Evolutionary conservation across 92 coral and sea anemone genomes (phyloP).

Genomic region (Palythoa grandiflora): DNA sequence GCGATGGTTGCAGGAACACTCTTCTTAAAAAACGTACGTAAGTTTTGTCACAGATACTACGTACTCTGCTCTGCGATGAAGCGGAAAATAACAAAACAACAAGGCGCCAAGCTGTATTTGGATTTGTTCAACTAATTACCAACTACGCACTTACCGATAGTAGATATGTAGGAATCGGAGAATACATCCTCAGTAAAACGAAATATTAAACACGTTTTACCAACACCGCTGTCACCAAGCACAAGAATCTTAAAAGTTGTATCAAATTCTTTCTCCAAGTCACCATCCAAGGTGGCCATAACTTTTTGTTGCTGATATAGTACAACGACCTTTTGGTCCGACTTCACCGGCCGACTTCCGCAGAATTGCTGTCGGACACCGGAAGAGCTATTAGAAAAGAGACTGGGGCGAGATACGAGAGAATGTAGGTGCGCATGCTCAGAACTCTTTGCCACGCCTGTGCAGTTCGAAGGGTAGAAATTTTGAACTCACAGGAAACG

Average conservation of each 20-base stretch:
- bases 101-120: background rate
- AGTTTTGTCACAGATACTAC: too few species aligned
- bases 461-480: conserved; percentile 67
- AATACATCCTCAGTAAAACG: conserved; percentile 94
- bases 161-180: conserved; percentile 96
- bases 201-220: conserved; percentile 95
- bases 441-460: conserved; percentile 90
- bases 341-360: too few species aligned
- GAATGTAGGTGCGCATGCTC: conserved; percentile 66
- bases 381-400: conserved; percentile 1
- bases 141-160: conserved; percentile 82
- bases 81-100: background rate
- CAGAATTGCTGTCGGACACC: background rate
- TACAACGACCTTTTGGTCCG: conserved; percentile 10
- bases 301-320: background rate
- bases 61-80: too few species aligned
- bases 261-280: conserved; percentile 88
- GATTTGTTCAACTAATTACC: background rate
- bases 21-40: too few species aligned
- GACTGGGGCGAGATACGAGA: background rate
- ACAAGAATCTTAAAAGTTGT: conserved; percentile 93
- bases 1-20: background rate
- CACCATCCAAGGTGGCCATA: conserved; percentile 48
- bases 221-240: conserved; percentile 98
- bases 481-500: conserved; percentile 51